Base-by-base conservation (phyloP, 1,140 invertebrate genomes). In the Nasonia vitripennis region DNA sequence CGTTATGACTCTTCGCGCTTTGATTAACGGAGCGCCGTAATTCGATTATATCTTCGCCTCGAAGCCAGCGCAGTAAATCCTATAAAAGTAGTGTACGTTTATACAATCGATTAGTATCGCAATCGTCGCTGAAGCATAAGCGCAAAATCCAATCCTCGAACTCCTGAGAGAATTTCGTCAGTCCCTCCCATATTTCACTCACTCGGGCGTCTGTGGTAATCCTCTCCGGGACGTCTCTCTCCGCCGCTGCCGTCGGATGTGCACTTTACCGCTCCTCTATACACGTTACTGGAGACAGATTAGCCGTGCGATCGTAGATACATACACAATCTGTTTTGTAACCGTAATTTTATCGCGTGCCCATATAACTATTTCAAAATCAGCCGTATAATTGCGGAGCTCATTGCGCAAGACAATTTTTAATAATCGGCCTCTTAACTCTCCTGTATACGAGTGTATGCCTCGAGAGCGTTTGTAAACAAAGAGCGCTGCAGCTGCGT, bases 381-480 rank as follows among this genome's bases (percentile, higher is more conserved):
- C 20, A 20, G 55, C 17, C 5, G 7, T 62, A 62, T 62, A 7
- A 7, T 7, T 7, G 55, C 20, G 55, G 17, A n/a, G 55, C n/a
- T n/a, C 14, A 62, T 62, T 62, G 55, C 55, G 55, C 55, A 62
- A 62, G 17, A n/a, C 4, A n/a, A 20, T n/a, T 62, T 62, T 62
- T 62, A 20, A n/a, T 62, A 62, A 62, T 62, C 55, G 55, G 17
- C 55, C 55, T 62, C 55, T 62, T 62, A 9, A 17, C 20, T 62
- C 55, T n/a, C n/a, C 2, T 27, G 41, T 41, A n/a, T 41, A 48
- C 20, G 34, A 37, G 41, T n/a, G 12, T 41, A 48, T n/a, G 12
- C 51, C 23, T 78, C 74, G 87, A 88, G 87, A 88, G 83, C 80
- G 81, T 85, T 86, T 88, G 88, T 89, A 88, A 89, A 89, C 89